phyloP scores from a whole-genome alignment of 2,113 vertebrate genomes.

The Heterotilapia buettikoferi region DNA sequence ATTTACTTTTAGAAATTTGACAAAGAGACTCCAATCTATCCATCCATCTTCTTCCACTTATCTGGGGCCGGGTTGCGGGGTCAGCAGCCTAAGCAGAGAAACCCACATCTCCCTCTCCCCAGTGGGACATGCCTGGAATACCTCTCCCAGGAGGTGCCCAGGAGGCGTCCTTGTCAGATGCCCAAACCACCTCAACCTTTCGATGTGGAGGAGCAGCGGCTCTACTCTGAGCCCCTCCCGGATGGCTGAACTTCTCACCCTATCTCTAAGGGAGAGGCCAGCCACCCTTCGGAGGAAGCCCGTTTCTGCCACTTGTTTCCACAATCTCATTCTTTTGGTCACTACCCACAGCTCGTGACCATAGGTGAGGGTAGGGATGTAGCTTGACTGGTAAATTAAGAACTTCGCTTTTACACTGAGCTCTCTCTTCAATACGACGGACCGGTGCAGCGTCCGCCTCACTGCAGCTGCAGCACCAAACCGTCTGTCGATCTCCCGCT shows the following conservation, averaged over 20 bases:
- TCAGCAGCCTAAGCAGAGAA: background rate
- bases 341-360: background rate
- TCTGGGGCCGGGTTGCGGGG: background rate
- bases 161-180: background rate
- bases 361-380: background rate
- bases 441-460: fast-evolving
- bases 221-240: background rate
- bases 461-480: background rate
- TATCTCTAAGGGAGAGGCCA: background rate
- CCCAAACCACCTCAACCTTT: background rate
- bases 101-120: background rate
- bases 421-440: background rate
- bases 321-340: background rate
- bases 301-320: fast-evolving
- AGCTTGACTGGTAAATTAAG: background rate
- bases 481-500: fast-evolving
- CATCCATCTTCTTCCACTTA: no score
- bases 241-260: background rate
- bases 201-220: background rate
- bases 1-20: no score
- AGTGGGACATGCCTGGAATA: background rate
- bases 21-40: no score
- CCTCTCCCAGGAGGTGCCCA: background rate
- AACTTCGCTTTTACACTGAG: background rate
- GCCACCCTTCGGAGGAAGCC: background rate